These are phyloP conservation scores for Beris morrisii DNA, from an alignment of 2,888 invertebrate species.

Conservation along the genomic window DNA sequence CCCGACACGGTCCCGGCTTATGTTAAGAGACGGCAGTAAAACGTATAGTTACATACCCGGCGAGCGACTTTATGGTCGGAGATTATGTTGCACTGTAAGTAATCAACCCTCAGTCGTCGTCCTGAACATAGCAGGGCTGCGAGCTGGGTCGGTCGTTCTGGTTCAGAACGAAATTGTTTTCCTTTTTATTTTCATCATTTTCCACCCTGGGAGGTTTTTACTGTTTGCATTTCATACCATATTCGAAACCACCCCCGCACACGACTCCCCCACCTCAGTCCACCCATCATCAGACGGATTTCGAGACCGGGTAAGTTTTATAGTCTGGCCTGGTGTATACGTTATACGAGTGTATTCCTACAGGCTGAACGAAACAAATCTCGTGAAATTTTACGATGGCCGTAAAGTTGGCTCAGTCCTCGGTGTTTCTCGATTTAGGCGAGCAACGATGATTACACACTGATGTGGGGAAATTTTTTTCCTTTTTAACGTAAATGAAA, in stretches of 20 bases:
- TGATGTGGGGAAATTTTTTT: too few relatives aligned
- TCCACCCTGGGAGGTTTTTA: constrained; percentile 18
- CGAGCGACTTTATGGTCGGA: neutral
- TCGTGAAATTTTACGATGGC: constrained; percentile 13
- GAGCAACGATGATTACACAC: constrained; percentile 15
- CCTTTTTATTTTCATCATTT: constrained; percentile 4
- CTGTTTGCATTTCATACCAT: constrained; percentile 2
- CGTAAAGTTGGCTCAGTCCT: constrained; percentile 5
- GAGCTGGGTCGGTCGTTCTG: too few relatives aligned
- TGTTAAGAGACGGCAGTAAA: too few relatives aligned
- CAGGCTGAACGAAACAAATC: neutral
- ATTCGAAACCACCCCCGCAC: too few relatives aligned
- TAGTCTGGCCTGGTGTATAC: too few relatives aligned
- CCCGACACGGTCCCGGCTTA: too few relatives aligned
- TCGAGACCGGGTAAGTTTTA: too few relatives aligned
- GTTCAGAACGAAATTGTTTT: too few relatives aligned
- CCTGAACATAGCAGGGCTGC: neutral
- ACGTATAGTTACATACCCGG: neutral
- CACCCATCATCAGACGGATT: too few relatives aligned
- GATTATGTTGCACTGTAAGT: neutral
- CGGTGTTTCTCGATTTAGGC: constrained; percentile 10
- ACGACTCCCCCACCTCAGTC: too few relatives aligned
- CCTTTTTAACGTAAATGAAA: too few relatives aligned
- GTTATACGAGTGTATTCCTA: too few relatives aligned
- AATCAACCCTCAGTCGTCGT: constrained; percentile 10